Base-by-base conservation (phyloP, 2,888 invertebrate genomes). In the Rhaphigaster nebulosa region DNA sequence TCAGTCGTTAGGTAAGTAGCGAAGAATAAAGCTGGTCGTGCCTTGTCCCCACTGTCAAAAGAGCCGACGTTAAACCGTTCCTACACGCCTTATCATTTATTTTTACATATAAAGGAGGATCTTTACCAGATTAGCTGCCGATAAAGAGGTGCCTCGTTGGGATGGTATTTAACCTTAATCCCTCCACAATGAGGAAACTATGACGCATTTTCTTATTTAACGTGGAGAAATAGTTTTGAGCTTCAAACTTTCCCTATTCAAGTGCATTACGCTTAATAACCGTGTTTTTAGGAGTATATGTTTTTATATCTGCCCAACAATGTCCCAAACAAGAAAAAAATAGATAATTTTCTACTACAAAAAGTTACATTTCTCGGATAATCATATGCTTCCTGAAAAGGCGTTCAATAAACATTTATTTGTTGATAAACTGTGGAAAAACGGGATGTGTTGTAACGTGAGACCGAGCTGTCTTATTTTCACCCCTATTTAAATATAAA, bases 141-240 rank as follows among this genome's bases (percentile, higher is more conserved):
- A 20, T 76, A 76, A 65, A 76, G 34, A 26, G 20, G 70, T 76
- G 26, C 26, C 60, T n/a, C 60, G 60, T 60, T 26, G 60, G n/a
- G n/a, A 60, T n/a, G 29, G 65, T 65, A 29, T 65, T 65, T 65
- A 65, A 65, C 65, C 65, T 65, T 65, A 65, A 65, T 65, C 65
- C 65, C 8, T 18, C 70, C 23, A 76, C 70, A 76, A 76, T 76
- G 10, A 38, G 38, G 34, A 76, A 20, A 20, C 70, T 38, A 38
- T 38, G 60, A 6, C 20, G n/a, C 34, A 38, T 76, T 76, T 38
- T 38, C 70, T 23, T 76, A 34, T 20, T 76, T 18, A n/a, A 60
- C 60, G n/a, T 38, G 34, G 34, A 12, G 38, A 76, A 76, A 76
- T 76, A 76, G 38, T 76, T 60, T 60, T 60, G 26, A 10, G n/a